These are phyloP conservation scores for Philereme vetulata DNA, from an alignment of 2,888 invertebrate genomes.

Conservation along the genomic window DNA sequence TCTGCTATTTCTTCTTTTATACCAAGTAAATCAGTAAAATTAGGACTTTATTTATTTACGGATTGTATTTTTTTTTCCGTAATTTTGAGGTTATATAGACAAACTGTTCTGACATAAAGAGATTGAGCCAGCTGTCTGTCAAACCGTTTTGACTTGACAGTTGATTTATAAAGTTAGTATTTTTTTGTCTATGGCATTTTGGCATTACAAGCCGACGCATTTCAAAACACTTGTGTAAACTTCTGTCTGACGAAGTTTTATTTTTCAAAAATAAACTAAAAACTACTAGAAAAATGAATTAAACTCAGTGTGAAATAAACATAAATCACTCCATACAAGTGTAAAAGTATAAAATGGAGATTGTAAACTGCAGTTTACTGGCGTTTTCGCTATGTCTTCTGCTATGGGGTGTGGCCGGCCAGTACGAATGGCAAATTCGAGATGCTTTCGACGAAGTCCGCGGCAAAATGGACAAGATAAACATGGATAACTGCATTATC, in stretches of 20 bases:
- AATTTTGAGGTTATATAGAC: constrained; percentile 18
- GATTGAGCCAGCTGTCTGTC: not conserved
- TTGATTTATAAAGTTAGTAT: not conserved
- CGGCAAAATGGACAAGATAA: constrained; percentile 92
- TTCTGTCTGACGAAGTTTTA: not conserved
- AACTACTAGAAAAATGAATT: constrained; percentile 30
- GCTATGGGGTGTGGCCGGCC: constrained; percentile 88
- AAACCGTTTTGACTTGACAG: too few relatives aligned
- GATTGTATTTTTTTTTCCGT: not conserved
- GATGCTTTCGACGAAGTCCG: constrained; percentile 96
- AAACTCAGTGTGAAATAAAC: constrained; percentile 17
- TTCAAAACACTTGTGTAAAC: constrained; percentile 22
- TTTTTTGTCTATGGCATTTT: not conserved
- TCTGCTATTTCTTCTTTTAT: not conserved
- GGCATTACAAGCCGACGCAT: constrained; percentile 3
- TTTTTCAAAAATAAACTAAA: constrained; percentile 1
- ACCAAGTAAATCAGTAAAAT: not conserved
- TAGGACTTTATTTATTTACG: constrained; percentile 19
- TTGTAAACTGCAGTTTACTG: constrained; percentile 59
- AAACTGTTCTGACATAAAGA: not conserved
- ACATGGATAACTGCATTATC: constrained; percentile 94
- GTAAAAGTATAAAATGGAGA: constrained; percentile 60
- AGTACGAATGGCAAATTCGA: constrained; percentile 95
- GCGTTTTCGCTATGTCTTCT: constrained; percentile 68
- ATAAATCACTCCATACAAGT: constrained; percentile 21